phyloP scores from a whole-genome alignment of 2,113 vertebrate genomes.

The Sylvicapra grimmia region DNA sequence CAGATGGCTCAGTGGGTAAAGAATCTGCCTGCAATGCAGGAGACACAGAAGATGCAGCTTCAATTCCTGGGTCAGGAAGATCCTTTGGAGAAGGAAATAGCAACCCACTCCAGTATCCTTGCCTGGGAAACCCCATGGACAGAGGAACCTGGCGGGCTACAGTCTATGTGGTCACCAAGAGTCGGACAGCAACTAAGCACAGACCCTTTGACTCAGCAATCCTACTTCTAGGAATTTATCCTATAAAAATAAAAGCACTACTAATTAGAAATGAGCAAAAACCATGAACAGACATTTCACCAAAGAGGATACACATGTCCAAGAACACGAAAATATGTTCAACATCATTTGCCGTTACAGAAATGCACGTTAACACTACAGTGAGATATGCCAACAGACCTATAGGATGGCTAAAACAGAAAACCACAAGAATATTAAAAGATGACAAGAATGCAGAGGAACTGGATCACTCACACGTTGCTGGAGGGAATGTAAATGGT shows the following conservation, averaged over 20 bases:
- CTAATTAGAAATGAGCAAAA: background rate
- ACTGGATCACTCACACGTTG: background rate
- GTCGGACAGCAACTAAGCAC: background rate
- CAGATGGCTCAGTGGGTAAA: background rate
- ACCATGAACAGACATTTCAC: background rate
- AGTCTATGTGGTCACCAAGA: background rate
- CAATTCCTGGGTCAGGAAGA: background rate
- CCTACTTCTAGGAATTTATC: background rate
- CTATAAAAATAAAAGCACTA: slow-evolving; percentile 15
- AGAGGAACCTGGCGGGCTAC: background rate
- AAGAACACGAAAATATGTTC: background rate
- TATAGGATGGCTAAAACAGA: background rate
- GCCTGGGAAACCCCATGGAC: background rate
- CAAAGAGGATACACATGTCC: background rate
- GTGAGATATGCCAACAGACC: background rate
- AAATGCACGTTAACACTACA: background rate
- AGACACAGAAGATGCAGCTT: background rate
- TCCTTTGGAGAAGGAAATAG: background rate
- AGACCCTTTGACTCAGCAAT: background rate
- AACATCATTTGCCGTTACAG: background rate
- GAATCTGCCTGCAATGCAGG: background rate
- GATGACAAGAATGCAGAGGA: background rate
- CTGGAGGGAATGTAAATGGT: background rate
- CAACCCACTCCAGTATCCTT: background rate
- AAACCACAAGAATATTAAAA: background rate